Conservation (phyloP, 2,888 invertebrate genomes). For the Brenthis daphne region DNA sequence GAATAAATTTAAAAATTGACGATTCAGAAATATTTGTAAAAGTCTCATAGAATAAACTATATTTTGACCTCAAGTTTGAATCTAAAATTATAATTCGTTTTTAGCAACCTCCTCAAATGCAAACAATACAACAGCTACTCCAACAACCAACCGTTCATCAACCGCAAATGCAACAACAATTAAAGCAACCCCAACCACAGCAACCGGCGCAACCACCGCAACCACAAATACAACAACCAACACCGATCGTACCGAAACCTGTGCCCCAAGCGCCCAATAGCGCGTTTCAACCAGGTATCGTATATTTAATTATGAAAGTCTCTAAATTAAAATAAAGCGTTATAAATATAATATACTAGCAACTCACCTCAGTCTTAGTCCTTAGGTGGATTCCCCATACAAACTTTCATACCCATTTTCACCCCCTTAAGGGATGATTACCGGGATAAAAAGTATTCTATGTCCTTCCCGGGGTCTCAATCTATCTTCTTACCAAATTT, state of each 20-base stretch:
- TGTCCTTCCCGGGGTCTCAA: too few species aligned
- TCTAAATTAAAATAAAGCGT: too few species aligned
- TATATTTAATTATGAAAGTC: background rate
- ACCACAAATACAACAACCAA: constrained; percentile 29
- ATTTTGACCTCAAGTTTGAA: background rate
- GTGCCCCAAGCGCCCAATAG: constrained; percentile 25
- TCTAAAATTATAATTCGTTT: background rate
- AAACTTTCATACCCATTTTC: too few species aligned
- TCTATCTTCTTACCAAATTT: too few species aligned
- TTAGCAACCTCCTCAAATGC: constrained; percentile 18
- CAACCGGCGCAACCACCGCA: constrained; percentile 37
- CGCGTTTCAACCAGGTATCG: constrained; percentile 8
- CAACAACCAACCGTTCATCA: constrained; percentile 22
- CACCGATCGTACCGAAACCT: constrained; percentile 24
- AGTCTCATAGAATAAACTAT: too few species aligned
- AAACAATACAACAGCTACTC: constrained; percentile 1
- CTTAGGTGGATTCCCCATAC: too few species aligned
- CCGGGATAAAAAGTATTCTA: too few species aligned
- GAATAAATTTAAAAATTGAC: too few species aligned
- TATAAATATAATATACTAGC: background rate
- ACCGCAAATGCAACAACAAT: constrained; percentile 28
- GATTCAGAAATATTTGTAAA: too few species aligned
- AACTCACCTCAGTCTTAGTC: background rate
- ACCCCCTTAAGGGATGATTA: too few species aligned
- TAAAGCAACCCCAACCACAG: constrained; percentile 7